These are phyloP conservation scores for Cercocebus atys DNA, from an alignment of 2,113 vertebrate species.

Conservation along the genomic window DNA sequence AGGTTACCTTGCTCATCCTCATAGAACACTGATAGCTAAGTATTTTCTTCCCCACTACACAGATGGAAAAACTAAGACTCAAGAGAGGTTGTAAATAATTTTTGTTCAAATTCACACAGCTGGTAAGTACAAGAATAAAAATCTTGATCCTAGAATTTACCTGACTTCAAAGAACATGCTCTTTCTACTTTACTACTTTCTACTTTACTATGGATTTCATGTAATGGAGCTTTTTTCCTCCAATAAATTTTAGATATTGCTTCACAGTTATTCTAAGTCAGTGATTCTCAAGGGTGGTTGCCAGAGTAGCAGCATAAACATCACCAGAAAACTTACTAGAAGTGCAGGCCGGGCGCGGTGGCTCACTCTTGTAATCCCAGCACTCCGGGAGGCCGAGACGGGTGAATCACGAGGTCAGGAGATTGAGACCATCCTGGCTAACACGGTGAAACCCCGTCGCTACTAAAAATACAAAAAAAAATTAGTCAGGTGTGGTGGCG, in stretches of 20 bases:
- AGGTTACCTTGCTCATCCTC: neutral
- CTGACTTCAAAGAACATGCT: neutral
- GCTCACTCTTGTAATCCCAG: no score
- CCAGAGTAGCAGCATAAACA: neutral
- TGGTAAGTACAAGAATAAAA: neutral
- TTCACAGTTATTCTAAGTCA: neutral
- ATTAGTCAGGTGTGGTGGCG: no score
- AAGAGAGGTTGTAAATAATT: neutral
- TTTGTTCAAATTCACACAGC: neutral
- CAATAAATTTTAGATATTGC: neutral
- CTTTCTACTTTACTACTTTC: neutral
- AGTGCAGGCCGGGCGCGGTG: no score
- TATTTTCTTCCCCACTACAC: neutral
- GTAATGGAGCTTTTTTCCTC: neutral
- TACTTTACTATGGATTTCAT: neutral
- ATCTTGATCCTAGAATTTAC: neutral
- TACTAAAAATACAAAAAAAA: no score
- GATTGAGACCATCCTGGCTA: no score
- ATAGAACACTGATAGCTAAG: neutral
- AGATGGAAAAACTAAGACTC: neutral
- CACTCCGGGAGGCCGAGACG: no score
- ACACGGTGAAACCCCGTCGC: no score
- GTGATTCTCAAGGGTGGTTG: neutral
- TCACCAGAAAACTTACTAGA: neutral
- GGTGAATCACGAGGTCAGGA: no score